Evolutionary conservation across 2,113 vertebrate species (phyloP), one percentile per base, ranked within the genome.

Genomic region (Petroica traversi): DNA sequence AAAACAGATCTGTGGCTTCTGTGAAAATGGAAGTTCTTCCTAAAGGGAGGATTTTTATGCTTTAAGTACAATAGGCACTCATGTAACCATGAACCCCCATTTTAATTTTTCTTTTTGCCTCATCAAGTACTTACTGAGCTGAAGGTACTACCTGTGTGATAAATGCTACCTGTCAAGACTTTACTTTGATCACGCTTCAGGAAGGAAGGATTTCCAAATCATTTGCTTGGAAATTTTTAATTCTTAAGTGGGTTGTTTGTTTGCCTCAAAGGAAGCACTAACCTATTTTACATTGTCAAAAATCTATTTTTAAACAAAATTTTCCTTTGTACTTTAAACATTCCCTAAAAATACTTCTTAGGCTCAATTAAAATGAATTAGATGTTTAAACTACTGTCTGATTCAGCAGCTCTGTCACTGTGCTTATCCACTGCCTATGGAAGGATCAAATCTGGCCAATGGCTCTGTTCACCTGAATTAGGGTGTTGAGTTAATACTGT

Each of bases 301-400:
- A 88, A 79, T 91, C 97, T 97, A 95, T 96, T 97, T 98, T 98
- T 97, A 97, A 93, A 96, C 86, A 88, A 96, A 95, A 66, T 94
- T 93, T 92, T 92, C 88, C 96, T 96, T 97, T 97, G 96, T 96
- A 93, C 96, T 95, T 95, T 94, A 95, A 97, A 88, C 81, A 85
- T 76, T 74, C 86, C 88, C 83, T 91, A 95, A 97, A 97, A 97
- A 97, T 95, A 97, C 80, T 95, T 96, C 89, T 93, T 94, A 74
- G 90, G 91, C 79, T 96, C 40, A 73, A 97, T 96, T 96, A 94
- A 96, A 97, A 91, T 34, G 88, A 91, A 94, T 80, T 51, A 81
- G 85, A 88, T 62, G 87, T 85, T 95, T 57, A 92, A 92, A 83
- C 84, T 43, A 49, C 25, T 5, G 40, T 88, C 92, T 79, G 92